Conservation (phyloP, 1,140 invertebrate species). For the Diachasma alloeum region DNA sequence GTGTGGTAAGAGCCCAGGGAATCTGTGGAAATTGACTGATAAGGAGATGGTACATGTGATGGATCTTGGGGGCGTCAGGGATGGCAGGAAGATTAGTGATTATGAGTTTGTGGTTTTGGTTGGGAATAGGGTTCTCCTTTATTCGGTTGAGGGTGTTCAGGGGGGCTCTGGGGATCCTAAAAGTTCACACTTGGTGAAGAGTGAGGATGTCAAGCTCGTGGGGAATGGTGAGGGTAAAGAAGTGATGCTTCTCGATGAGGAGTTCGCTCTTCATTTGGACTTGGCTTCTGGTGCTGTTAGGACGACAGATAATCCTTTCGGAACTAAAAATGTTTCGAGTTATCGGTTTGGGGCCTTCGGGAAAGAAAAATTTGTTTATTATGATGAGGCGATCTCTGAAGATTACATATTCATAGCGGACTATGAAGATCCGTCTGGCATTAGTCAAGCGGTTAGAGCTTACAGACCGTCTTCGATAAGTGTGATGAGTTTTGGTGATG, state of each 20-base stretch:
- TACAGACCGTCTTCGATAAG: conserved; percentile 39
- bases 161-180: background rate
- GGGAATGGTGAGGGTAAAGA: conserved; percentile 28
- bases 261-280: conserved; percentile 22
- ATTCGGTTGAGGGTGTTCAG: conserved; percentile 26
- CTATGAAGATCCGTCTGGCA: background rate
- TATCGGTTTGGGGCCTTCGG: conserved; percentile 41
- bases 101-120: conserved; percentile 34
- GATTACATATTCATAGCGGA: conserved; percentile 43
- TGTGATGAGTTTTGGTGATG: conserved; percentile 42
- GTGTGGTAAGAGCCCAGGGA: conserved; percentile 42
- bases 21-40: conserved; percentile 58
- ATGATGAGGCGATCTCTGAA: conserved; percentile 34
- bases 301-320: background rate
- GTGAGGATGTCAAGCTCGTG: conserved; percentile 9
- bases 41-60: conserved; percentile 45
- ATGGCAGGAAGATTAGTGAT: conserved; percentile 32
- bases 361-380: conserved; percentile 40
- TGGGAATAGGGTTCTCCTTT: conserved; percentile 27
- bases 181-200: background rate
- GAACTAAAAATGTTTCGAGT: conserved; percentile 9
- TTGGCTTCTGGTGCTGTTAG: background rate
- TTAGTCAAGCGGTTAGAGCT: conserved; percentile 42
- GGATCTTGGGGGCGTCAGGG: conserved; percentile 37
- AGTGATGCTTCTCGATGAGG: conserved; percentile 21